These are phyloP conservation scores for Lasioglossum zephyrum DNA, from an alignment of 2,888 invertebrate genomes.

Conservation along the genomic window DNA sequence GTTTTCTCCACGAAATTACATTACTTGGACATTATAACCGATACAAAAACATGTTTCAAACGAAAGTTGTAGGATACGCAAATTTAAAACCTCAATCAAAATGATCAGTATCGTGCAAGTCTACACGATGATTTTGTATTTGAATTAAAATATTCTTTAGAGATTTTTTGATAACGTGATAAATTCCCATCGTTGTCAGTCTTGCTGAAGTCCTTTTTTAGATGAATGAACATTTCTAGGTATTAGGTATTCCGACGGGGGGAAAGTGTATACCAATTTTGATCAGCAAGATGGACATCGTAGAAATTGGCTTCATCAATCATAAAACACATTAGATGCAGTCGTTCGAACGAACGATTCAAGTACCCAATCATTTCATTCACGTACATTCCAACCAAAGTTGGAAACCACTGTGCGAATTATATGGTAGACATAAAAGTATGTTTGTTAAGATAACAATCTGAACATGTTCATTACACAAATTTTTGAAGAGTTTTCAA, in stretches of 20 bases:
- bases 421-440: not conserved
- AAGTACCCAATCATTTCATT: not conserved
- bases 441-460: not conserved
- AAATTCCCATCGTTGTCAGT: not conserved
- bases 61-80: not conserved
- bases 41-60: not conserved
- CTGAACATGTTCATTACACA: not conserved
- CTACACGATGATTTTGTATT: not conserved
- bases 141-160: not conserved
- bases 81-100: too few species aligned
- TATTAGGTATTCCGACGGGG: not conserved
- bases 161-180: not conserved
- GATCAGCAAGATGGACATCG: not conserved
- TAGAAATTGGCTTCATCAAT: conserved; percentile 5
- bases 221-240: not conserved
- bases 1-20: not conserved
- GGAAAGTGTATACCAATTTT: not conserved
- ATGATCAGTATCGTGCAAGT: too few species aligned
- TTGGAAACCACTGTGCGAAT: not conserved
- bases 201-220: not conserved
- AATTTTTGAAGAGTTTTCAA: not conserved
- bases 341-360: not conserved
- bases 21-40: not conserved
- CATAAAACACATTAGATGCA: not conserved
- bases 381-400: not conserved